Evolutionary conservation across 2,888 invertebrate species (phyloP).

Genomic region (Dynastes tityus): DNA sequence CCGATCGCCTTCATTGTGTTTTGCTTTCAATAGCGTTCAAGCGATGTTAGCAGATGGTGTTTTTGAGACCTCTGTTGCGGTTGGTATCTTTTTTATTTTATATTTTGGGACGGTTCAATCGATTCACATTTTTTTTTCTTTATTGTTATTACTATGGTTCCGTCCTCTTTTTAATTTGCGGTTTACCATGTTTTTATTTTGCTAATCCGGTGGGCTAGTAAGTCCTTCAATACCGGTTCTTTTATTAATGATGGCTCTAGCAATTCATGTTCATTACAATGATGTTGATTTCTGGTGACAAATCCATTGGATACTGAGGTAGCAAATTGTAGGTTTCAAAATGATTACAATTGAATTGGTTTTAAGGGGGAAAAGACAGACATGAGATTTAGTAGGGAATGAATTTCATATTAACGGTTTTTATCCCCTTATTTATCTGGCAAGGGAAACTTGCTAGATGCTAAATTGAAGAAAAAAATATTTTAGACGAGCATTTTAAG

Average conservation of each 20-base stretch:
- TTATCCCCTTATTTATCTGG: background rate
- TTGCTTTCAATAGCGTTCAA: conserved; percentile 4
- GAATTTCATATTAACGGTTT: background rate
- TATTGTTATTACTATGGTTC: background rate
- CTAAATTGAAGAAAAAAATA: too few relatives aligned
- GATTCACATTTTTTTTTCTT: background rate
- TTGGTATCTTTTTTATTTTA: conserved; percentile 17
- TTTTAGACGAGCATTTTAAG: too few relatives aligned
- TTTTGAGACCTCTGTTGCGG: background rate
- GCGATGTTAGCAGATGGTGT: conserved; percentile 11
- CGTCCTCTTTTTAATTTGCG: conserved; percentile 10
- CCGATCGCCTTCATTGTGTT: conserved; percentile 21
- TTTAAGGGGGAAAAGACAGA: too few relatives aligned
- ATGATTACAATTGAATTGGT: conserved; percentile 23
- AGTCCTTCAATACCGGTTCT: background rate
- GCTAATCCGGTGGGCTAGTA: conserved; percentile 9
- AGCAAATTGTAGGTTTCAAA: conserved; percentile 42
- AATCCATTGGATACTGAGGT: conserved; percentile 36
- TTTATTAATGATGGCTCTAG: background rate
- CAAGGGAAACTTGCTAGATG: background rate
- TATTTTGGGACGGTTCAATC: too few relatives aligned
- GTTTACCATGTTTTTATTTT: background rate
- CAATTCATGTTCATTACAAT: background rate
- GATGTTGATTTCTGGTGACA: conserved; percentile 22
- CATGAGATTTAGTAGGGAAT: background rate